These are phyloP conservation scores for Saccopteryx leptura DNA, from an alignment of 2,113 vertebrate species.

Conservation along the genomic window DNA sequence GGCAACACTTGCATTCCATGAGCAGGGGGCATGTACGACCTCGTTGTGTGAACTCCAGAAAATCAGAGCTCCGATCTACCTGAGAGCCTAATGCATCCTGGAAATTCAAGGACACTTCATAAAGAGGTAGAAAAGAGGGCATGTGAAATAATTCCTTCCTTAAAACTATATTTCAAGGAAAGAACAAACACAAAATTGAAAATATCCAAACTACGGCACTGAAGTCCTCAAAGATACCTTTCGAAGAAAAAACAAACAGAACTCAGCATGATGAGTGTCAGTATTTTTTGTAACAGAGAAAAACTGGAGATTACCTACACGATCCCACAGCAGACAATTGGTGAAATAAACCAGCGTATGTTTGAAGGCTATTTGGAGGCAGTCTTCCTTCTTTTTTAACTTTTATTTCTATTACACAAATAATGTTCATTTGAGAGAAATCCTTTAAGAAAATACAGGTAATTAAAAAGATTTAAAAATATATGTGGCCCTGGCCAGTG, in stretches of 20 bases:
- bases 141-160: neutral
- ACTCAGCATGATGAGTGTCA: neutral
- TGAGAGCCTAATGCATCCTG: neutral
- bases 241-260: constrained; percentile 13
- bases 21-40: neutral
- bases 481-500: no score
- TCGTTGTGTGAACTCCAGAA: neutral
- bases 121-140: neutral
- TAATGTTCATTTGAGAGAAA: neutral
- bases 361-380: neutral
- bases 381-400: constrained; percentile 26
- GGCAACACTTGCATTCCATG: neutral
- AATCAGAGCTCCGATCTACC: neutral
- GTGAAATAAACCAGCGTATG: neutral
- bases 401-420: constrained; percentile 9
- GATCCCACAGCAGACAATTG: neutral
- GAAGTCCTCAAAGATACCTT: constrained; percentile 1
- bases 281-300: neutral
- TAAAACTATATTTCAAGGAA: constrained; percentile 31
- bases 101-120: constrained; percentile 51
- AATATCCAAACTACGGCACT: neutral
- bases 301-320: neutral
- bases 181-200: constrained; percentile 17
- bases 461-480: neutral
- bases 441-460: neutral